Conservation (phyloP, 2,888 invertebrate species). For the Tenthredo mesomela region DNA sequence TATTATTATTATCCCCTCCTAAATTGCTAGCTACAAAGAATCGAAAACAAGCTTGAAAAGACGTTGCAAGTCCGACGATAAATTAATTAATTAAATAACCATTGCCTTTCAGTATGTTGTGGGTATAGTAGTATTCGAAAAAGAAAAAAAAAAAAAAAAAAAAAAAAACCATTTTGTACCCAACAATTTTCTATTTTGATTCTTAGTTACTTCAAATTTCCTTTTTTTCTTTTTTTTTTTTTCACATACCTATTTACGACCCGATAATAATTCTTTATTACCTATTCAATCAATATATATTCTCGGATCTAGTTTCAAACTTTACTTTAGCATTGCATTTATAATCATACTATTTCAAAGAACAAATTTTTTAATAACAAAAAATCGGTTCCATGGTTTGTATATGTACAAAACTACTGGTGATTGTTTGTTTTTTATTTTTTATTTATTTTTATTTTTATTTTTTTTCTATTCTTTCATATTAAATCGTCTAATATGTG, state of each 20-base stretch:
- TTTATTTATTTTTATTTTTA: not conserved
- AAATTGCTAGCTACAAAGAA: conserved; percentile 53
- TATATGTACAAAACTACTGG: not conserved
- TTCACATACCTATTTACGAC: not conserved
- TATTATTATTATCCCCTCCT: conserved; percentile 54
- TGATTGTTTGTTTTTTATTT: not conserved
- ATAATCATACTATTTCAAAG: not conserved
- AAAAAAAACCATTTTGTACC: not conserved
- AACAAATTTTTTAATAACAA: not conserved
- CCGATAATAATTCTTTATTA: not conserved
- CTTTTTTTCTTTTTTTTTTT: not conserved
- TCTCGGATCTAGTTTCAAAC: conserved; percentile 2
- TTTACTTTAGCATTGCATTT: not conserved
- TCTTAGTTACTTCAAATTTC: not conserved
- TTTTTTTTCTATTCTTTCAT: conserved; percentile 4
- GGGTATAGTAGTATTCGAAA: not conserved
- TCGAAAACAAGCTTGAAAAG: conserved; percentile 26
- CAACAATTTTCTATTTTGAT: not conserved
- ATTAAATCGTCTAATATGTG: conserved; percentile 1
- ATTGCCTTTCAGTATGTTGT: not conserved
- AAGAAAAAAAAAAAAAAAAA: not conserved
- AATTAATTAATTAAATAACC: conserved; percentile 1
- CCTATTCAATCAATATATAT: not conserved
- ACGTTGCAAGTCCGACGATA: conserved; percentile 46
- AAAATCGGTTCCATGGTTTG: not conserved